Evolutionary conservation across 2,888 invertebrate genomes (phyloP).

Genomic region (Pandemis heparana): DNA sequence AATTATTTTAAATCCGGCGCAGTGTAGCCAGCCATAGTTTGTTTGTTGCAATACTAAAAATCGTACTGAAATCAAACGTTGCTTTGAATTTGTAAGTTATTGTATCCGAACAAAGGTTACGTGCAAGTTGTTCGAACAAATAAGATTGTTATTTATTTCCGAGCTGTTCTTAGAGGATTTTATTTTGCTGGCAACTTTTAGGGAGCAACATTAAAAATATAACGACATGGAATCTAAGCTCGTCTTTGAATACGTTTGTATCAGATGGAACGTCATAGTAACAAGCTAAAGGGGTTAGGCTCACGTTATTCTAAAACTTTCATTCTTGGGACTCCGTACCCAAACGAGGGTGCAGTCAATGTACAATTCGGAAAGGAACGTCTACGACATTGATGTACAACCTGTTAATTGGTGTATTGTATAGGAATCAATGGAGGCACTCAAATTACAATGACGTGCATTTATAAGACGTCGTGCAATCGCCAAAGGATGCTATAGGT

Average conservation of each 20-base stretch:
- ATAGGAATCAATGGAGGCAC: too few species aligned
- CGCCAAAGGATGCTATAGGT: too few species aligned
- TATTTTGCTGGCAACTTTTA: constrained; percentile 25
- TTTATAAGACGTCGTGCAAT: too few species aligned
- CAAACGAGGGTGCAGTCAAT: too few species aligned
- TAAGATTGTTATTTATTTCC: constrained; percentile 42
- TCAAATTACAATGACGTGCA: too few species aligned
- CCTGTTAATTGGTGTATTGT: too few species aligned
- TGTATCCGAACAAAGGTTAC: constrained; percentile 47
- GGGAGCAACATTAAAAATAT: constrained; percentile 17
- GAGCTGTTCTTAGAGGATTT: constrained; percentile 31
- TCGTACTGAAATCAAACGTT: constrained; percentile 45
- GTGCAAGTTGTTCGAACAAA: constrained; percentile 43
- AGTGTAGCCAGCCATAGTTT: constrained; percentile 51
- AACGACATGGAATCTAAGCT: constrained; percentile 3
- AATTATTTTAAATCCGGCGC: constrained; percentile 63
- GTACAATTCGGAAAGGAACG: too few species aligned
- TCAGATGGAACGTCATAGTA: neutral
- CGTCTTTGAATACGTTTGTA: neutral
- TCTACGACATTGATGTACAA: too few species aligned
- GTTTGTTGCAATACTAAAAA: constrained; percentile 44
- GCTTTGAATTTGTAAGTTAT: constrained; percentile 59
- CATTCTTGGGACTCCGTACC: too few species aligned
- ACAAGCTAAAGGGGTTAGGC: too few species aligned
- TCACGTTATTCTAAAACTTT: too few species aligned